Conservation (phyloP, 1,140 invertebrate species). For the Zophobas atratus region DNA sequence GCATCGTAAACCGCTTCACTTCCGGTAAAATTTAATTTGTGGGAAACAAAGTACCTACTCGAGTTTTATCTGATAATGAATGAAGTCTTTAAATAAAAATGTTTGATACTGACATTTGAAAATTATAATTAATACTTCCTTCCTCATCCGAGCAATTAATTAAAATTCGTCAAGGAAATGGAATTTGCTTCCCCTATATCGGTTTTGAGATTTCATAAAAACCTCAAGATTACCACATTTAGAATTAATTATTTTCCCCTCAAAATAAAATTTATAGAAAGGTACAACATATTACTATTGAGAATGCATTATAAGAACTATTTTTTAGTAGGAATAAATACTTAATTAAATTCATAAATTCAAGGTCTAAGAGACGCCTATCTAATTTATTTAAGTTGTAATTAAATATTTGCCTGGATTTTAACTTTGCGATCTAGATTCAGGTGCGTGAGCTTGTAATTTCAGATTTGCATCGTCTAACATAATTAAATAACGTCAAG, state of each 20-base stretch:
- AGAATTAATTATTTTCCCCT: conserved; percentile 12
- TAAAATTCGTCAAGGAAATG: neutral
- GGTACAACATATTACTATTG: neutral
- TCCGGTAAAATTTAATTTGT: too few species aligned
- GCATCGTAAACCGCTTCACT: too few species aligned
- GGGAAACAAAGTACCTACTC: too few species aligned
- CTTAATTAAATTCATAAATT: conserved; percentile 17
- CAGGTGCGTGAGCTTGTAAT: conserved; percentile 29
- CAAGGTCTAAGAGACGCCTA: neutral
- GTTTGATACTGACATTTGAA: conserved; percentile 9
- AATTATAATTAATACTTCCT: conserved; percentile 2
- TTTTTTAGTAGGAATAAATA: neutral
- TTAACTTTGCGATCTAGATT: conserved; percentile 2
- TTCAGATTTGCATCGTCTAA: conserved; percentile 37
- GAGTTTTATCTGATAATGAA: neutral
- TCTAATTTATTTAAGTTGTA: conserved; percentile 26
- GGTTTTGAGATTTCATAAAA: conserved; percentile 24
- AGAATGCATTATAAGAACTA: neutral
- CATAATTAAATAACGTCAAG: conserved; percentile 32
- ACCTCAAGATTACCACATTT: conserved; percentile 4
- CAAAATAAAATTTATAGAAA: conserved; percentile 21
- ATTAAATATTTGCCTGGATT: conserved; percentile 12
- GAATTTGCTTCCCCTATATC: conserved; percentile 10
- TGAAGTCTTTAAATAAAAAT: neutral
- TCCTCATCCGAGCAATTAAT: conserved; percentile 1